Evolutionary conservation across 2,888 invertebrate species (phyloP).

Genomic region (Archips crataeganus): DNA sequence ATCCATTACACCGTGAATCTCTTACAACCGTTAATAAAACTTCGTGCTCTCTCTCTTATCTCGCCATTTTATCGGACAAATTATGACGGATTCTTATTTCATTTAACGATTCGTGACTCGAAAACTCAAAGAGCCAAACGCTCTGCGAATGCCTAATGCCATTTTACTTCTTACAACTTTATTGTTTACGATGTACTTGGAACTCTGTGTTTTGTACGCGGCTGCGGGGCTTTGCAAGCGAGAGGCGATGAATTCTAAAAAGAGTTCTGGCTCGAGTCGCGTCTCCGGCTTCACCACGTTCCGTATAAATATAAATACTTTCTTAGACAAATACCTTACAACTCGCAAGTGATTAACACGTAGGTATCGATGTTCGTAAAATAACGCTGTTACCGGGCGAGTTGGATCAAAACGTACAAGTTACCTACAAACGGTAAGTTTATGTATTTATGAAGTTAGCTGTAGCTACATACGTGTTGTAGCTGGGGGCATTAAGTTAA

Average conservation of each 20-base stretch:
- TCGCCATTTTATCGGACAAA: conserved; percentile 45
- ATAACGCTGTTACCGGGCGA: conserved; percentile 31
- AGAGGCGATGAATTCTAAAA: conserved; percentile 58
- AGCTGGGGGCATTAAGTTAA: conserved; percentile 60
- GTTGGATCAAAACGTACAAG: conserved; percentile 33
- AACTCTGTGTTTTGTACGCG: conserved; percentile 53
- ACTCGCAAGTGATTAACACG: conserved; percentile 49
- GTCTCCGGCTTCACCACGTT: conserved; percentile 57
- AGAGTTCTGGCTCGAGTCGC: conserved; percentile 56
- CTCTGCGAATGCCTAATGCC: conserved; percentile 64
- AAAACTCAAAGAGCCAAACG: conserved; percentile 58
- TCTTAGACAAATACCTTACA: conserved; percentile 19
- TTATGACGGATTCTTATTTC: conserved; percentile 71
- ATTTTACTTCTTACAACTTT: conserved; percentile 62
- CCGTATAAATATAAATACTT: conserved; percentile 59
- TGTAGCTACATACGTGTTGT: conserved; percentile 43
- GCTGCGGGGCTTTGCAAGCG: conserved; percentile 45
- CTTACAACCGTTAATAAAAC: conserved; percentile 48
- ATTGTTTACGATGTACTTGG: conserved; percentile 65
- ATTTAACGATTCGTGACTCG: conserved; percentile 67
- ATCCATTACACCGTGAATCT: conserved; percentile 58
- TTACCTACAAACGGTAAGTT: conserved; percentile 39
- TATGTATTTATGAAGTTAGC: conserved; percentile 39
- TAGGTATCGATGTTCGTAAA: conserved; percentile 46
- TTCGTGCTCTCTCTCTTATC: conserved; percentile 42